Evolutionary conservation across 2,797 vertebrate genomes (phyloP).

Genomic region (Clamator glandarius): DNA sequence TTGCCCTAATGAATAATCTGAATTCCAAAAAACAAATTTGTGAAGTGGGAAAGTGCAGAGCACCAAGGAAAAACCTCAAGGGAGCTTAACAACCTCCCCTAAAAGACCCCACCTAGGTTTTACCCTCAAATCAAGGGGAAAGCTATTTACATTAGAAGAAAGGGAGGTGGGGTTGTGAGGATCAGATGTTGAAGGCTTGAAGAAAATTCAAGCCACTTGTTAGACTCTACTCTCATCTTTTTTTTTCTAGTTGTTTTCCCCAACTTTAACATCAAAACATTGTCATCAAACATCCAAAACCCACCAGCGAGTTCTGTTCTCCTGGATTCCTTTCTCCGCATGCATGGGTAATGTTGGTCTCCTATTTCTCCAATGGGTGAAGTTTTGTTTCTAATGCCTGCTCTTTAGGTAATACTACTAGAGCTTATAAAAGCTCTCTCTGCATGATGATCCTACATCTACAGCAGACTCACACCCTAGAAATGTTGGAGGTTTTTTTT

Average conservation of each 20-base stretch:
- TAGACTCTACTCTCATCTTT: not conserved
- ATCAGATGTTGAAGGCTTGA: not conserved
- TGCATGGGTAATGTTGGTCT: not conserved
- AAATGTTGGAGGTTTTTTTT: not conserved
- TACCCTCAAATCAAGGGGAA: not conserved
- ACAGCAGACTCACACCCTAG: not conserved
- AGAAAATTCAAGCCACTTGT: not conserved
- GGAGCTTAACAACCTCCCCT: not conserved
- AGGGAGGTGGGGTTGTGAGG: not conserved
- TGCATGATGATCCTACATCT: fast-evolving
- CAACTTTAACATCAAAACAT: not conserved
- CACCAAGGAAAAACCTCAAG: not conserved
- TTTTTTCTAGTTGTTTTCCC: not conserved
- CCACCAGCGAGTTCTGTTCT: not conserved
- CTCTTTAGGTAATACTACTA: not conserved
- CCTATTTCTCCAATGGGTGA: not conserved
- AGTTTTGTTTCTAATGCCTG: not conserved
- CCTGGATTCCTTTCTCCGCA: not conserved
- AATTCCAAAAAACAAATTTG: not conserved
- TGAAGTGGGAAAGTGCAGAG: not conserved
- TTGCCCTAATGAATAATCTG: not conserved
- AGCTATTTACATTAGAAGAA: not conserved
- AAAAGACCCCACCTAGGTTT: not conserved
- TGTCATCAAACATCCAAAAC: not conserved
- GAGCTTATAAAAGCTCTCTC: not conserved